Evolutionary conservation across 2,797 vertebrate species (phyloP).

Genomic region (Odontamblyopus rebecca): DNA sequence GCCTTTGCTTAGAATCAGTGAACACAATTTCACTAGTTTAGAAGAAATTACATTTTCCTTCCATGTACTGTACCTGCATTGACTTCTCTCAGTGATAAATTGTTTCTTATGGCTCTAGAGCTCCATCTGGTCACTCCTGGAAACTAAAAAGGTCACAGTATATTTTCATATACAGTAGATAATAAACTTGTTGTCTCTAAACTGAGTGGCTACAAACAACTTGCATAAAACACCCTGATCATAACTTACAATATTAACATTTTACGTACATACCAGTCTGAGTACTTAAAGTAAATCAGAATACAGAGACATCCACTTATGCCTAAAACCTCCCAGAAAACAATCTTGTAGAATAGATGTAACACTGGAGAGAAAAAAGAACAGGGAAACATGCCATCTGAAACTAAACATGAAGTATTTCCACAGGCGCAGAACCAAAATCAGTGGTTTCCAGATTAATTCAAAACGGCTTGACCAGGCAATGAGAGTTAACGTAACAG

Average conservation of each 20-base stretch:
- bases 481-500: conserved; percentile 70
- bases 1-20: conserved; percentile 54
- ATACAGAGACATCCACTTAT: conserved; percentile 37
- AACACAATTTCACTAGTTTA: conserved; percentile 39
- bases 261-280: conserved; percentile 44
- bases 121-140: conserved; percentile 35
- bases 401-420: conserved; percentile 34
- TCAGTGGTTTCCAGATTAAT: conserved; percentile 64
- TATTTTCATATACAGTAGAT: conserved; percentile 67
- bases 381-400: conserved; percentile 57
- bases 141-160: conserved; percentile 57
- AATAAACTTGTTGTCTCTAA: conserved; percentile 21
- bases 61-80: conserved; percentile 13
- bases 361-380: conserved; percentile 37
- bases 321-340: not conserved
- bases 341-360: conserved; percentile 3
- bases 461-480: conserved; percentile 60
- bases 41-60: conserved; percentile 48
- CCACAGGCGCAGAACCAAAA: conserved; percentile 73
- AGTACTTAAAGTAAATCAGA: conserved; percentile 47
- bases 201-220: conserved; percentile 54
- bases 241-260: conserved; percentile 43
- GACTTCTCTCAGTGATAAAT: conserved; percentile 33
- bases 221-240: conserved; percentile 51
- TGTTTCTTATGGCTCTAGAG: conserved; percentile 40